A percentile compares a stretch with the other conserved stretches of the same genome.
phyloP scores from a whole-genome alignment of 1,140 invertebrate species.

The Laupala kohalensis region DNA sequence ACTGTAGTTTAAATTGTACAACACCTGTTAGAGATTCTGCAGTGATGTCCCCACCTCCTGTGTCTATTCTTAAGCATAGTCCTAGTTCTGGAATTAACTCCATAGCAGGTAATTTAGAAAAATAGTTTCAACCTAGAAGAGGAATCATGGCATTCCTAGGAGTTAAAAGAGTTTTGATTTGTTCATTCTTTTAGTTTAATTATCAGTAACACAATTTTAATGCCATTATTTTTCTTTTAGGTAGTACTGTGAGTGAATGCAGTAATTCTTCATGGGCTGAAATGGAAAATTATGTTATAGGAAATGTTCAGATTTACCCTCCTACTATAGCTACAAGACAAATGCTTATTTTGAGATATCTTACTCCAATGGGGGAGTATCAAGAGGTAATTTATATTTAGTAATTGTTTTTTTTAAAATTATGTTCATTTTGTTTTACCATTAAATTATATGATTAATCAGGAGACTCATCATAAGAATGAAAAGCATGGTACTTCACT shows the following conservation, averaged over 20 bases:
- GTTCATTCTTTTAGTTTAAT: too few relatives aligned
- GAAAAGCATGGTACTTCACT: not conserved
- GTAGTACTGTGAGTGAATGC: slow-evolving; percentile 23
- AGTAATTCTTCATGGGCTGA: slow-evolving; percentile 83
- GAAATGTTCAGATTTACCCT: slow-evolving; percentile 73
- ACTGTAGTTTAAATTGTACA: not conserved
- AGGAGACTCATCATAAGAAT: not conserved
- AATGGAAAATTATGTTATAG: slow-evolving; percentile 76
- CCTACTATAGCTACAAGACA: slow-evolving; percentile 74
- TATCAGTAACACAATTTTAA: too few relatives aligned
- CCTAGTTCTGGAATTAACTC: not conserved
- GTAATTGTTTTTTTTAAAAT: not conserved
- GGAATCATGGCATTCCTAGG: not conserved
- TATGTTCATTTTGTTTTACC: not conserved
- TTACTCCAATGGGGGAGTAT: slow-evolving; percentile 91
- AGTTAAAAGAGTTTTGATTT: not conserved
- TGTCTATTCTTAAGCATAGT: not conserved
- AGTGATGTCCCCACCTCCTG: not conserved
- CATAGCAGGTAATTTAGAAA: not conserved
- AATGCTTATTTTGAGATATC: slow-evolving; percentile 81
- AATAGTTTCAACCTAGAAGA: not conserved
- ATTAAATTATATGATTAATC: not conserved
- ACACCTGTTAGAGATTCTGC: not conserved
- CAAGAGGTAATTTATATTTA: slow-evolving; percentile 56
- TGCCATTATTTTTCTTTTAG: not conserved